Percentiles rank a stretch among this genome's conserved stretches.
Conservation (phyloP, 2,113 vertebrate genomes). For the Synchiropus splendidus region DNA sequence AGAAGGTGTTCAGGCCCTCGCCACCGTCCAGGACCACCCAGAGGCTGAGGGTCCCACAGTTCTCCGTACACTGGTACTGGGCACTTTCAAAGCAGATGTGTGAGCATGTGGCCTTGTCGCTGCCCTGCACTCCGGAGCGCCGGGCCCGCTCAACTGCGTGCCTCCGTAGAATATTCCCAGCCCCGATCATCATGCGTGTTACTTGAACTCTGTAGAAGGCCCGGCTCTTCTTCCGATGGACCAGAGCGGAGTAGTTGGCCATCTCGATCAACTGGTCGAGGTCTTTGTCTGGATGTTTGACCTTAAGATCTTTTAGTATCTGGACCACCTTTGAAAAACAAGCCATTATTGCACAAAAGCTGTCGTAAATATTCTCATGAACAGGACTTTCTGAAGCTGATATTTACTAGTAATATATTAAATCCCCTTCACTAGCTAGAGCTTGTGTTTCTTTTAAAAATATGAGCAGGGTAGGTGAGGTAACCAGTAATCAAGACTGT, state of each 20-base stretch:
- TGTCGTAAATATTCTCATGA: too few species aligned
- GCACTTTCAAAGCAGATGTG: conserved; percentile 79
- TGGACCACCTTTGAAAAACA: conserved; percentile 65
- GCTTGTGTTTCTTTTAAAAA: too few species aligned
- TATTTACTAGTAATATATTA: too few species aligned
- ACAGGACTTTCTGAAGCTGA: too few species aligned
- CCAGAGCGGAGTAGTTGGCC: conserved; percentile 82
- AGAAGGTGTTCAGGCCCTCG: conserved; percentile 76
- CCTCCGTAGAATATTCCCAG: conserved; percentile 81
- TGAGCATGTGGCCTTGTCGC: conserved; percentile 63
- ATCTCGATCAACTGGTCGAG: conserved; percentile 86
- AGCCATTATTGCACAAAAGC: not conserved
- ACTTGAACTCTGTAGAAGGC: conserved; percentile 92
- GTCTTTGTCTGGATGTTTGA: conserved; percentile 86
- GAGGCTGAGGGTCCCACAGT: conserved; percentile 75
- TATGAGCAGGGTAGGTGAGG: too few species aligned
- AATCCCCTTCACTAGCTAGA: too few species aligned
- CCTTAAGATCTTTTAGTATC: conserved; percentile 84
- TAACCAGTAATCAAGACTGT: too few species aligned
- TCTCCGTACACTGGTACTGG: conserved; percentile 87
- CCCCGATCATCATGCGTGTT: conserved; percentile 84
- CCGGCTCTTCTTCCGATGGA: conserved; percentile 88
- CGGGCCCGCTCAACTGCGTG: conserved; percentile 73
- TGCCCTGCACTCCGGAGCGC: conserved; percentile 25
- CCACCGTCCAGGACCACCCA: conserved; percentile 70